Conservation (phyloP, 2,888 invertebrate genomes). For the Agrilus mali region DNA sequence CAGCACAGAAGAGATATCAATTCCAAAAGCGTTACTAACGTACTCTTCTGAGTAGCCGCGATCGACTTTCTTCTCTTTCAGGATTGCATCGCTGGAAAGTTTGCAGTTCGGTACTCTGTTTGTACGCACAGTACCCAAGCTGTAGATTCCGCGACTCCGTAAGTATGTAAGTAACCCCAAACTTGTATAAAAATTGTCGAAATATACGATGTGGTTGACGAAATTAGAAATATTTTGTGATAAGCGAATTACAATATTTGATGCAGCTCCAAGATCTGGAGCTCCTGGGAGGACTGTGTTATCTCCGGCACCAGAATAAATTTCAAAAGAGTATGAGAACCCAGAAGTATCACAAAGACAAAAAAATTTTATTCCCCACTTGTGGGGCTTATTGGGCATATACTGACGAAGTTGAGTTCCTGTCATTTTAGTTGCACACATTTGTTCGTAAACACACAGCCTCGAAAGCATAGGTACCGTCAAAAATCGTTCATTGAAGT, state of each 20-base stretch:
- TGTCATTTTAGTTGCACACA: no score
- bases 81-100: no score
- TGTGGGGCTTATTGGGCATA: conserved; percentile 18
- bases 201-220: no score
- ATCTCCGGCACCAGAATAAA: conserved; percentile 16
- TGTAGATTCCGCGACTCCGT: conserved; percentile 10
- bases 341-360: conserved; percentile 17
- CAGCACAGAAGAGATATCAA: conserved; percentile 12
- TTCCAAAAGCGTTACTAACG: no score
- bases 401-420: no score
- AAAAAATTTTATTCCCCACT: conserved; percentile 16
- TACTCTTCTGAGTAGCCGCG: no score
- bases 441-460: conserved; percentile 17
- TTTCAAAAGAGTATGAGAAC: conserved; percentile 14
- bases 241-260: no score
- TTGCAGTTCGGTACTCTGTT: conserved; percentile 13
- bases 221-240: no score
- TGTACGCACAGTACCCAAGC: conserved; percentile 11
- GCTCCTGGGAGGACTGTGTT: conserved; percentile 17
- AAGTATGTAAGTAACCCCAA: conserved; percentile 11
- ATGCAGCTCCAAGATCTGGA: no score
- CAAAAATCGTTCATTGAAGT: conserved; percentile 13
- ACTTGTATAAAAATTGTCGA: conserved; percentile 13
- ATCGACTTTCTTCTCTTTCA: no score
- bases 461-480: conserved; percentile 10